A percentile compares a stretch with the other conserved stretches of the same genome.
These are phyloP conservation scores for Allygus modestus DNA, from an alignment of 2,888 invertebrate genomes.

Conservation along the genomic window DNA sequence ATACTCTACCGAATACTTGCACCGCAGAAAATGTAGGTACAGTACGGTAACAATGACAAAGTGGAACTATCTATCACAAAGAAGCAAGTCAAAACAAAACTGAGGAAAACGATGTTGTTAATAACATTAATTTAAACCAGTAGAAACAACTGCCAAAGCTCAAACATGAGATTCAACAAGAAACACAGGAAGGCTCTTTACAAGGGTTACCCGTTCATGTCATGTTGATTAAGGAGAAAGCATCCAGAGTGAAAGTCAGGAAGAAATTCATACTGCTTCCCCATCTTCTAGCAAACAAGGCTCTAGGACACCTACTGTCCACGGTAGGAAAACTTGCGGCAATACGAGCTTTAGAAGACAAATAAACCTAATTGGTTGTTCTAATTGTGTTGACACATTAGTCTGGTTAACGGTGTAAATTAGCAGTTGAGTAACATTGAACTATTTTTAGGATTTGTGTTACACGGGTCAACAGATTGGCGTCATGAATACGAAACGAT, in stretches of 20 bases:
- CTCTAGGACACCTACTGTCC: background rate
- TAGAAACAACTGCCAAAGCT: too few relatives aligned
- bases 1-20: too few relatives aligned
- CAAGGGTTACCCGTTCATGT: background rate
- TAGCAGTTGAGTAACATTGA: background rate
- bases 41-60: too few relatives aligned
- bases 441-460: background rate
- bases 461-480: background rate
- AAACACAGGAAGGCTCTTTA: background rate
- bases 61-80: too few relatives aligned
- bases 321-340: background rate
- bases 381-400: background rate
- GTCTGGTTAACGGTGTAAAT: background rate
- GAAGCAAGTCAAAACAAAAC: too few relatives aligned
- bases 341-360: background rate
- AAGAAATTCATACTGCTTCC: constrained; percentile 29
- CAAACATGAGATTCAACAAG: background rate
- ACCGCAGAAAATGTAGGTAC: too few relatives aligned
- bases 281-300: background rate
- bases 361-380: background rate
- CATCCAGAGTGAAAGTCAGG: constrained; percentile 15
- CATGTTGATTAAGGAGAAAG: constrained; percentile 6
- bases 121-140: too few relatives aligned
- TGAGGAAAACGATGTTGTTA: too few relatives aligned
- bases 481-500: too few relatives aligned